Evolutionary conservation across 2,113 vertebrate genomes (phyloP).

Genomic region (Lepus timidus): DNA sequence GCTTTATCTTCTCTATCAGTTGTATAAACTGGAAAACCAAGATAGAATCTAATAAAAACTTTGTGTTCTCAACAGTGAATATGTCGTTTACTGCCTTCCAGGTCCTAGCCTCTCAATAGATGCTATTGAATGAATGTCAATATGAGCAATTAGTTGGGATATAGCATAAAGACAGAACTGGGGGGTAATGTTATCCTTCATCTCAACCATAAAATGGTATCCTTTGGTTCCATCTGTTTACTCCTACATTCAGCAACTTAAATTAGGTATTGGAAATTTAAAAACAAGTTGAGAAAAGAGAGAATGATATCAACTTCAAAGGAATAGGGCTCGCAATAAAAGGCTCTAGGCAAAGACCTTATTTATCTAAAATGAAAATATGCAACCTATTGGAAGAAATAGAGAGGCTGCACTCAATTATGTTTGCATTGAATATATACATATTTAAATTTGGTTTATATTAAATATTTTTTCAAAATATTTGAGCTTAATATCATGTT

Average conservation of each 20-base stretch:
- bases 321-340: not conserved
- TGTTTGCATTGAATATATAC: not conserved
- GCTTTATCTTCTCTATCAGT: not conserved
- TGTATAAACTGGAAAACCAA: not conserved
- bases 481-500: conserved; percentile 20
- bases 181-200: not conserved
- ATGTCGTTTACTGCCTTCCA: not conserved
- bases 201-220: not conserved
- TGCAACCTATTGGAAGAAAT: conserved; percentile 1
- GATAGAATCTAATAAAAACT: not conserved
- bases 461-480: conserved; percentile 31
- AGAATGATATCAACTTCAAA: conserved; percentile 8
- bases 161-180: not conserved
- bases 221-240: not conserved
- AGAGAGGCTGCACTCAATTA: not conserved
- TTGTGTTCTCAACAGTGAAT: not conserved
- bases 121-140: not conserved
- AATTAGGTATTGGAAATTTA: not conserved
- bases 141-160: not conserved
- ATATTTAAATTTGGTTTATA: conserved; percentile 40
- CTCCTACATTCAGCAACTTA: not conserved
- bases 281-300: not conserved
- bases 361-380: not conserved
- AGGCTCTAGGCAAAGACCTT: not conserved
- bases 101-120: not conserved